Evolutionary conservation across 2,888 invertebrate species (phyloP).

Genomic region (Clunio marinus): DNA sequence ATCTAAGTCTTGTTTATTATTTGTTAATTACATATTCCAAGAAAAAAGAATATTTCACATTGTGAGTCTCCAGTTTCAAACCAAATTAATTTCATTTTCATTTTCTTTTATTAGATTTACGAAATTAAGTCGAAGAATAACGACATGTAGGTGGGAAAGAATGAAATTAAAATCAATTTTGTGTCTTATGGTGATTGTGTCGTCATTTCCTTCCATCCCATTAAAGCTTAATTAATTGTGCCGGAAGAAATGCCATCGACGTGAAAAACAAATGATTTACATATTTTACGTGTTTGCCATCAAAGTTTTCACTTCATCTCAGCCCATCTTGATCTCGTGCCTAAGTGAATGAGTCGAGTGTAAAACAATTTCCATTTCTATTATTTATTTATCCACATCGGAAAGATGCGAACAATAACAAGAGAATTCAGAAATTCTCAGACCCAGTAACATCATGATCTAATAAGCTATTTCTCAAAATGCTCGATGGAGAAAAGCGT

Average conservation of each 20-base stretch:
- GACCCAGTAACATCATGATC: slow-evolving; percentile 38
- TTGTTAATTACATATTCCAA: slow-evolving; percentile 31
- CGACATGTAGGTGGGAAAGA: too few species aligned
- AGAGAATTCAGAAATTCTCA: slow-evolving; percentile 30
- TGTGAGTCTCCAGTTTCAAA: too few species aligned
- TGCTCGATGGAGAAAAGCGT: background rate
- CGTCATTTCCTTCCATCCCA: too few species aligned
- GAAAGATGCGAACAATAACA: slow-evolving; percentile 26
- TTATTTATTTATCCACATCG: slow-evolving; percentile 10
- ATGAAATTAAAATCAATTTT: background rate
- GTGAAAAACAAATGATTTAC: slow-evolving; percentile 35
- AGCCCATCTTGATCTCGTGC: background rate
- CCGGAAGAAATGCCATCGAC: slow-evolving; percentile 7
- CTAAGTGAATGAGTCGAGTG: background rate
- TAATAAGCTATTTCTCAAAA: slow-evolving; percentile 32
- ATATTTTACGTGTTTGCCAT: slow-evolving; percentile 20
- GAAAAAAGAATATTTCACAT: too few species aligned
- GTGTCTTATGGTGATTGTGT: background rate
- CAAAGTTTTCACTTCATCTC: background rate
- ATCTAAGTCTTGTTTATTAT: slow-evolving; percentile 27
- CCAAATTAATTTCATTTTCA: too few species aligned
- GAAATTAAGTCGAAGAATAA: too few species aligned
- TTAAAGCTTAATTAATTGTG: background rate
- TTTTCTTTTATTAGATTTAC: too few species aligned
- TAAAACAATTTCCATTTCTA: slow-evolving; percentile 17